Conservation (phyloP, 2,888 invertebrate species). For the Hydroisotoma schaefferi region DNA sequence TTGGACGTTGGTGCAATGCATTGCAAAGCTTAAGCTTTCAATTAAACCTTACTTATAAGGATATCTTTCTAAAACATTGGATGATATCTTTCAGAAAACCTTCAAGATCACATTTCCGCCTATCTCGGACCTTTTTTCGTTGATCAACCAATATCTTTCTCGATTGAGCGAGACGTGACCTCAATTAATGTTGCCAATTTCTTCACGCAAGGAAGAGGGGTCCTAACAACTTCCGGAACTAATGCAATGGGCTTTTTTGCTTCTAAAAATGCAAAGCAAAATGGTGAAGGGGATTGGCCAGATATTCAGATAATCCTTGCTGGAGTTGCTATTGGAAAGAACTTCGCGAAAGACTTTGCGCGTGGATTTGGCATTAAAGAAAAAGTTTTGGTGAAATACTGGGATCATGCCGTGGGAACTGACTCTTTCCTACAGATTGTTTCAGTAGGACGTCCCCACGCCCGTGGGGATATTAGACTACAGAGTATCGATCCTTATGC, state of each 20-base stretch:
- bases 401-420: conserved; percentile 36
- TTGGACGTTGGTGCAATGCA: conserved; percentile 11
- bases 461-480: conserved; percentile 29
- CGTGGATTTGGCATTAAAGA: conserved; percentile 38
- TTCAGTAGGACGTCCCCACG: conserved; percentile 34
- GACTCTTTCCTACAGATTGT: conserved; percentile 37
- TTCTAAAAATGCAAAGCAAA: conserved; percentile 31
- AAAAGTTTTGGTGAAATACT: conserved; percentile 34
- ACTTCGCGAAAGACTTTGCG: conserved; percentile 39
- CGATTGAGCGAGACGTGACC: conserved; percentile 37
- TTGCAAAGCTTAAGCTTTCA: not conserved
- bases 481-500: conserved; percentile 29
- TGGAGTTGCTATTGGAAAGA: conserved; percentile 37
- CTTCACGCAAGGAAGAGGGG: conserved; percentile 34
- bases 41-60: no score
- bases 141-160: conserved; percentile 33
- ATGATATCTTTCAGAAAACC: conserved; percentile 12
- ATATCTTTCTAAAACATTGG: not conserved
- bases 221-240: conserved; percentile 37
- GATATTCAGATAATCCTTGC: conserved; percentile 30
- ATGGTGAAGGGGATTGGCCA: conserved; percentile 36
- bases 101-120: conserved; percentile 39
- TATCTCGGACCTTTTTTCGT: conserved; percentile 45
- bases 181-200: conserved; percentile 33
- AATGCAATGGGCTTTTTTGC: conserved; percentile 40